A percentile compares a stretch with the other conserved stretches of the same genome.
These are phyloP conservation scores for Gibbula magus DNA, from an alignment of 2,888 invertebrate species.

Conservation along the genomic window DNA sequence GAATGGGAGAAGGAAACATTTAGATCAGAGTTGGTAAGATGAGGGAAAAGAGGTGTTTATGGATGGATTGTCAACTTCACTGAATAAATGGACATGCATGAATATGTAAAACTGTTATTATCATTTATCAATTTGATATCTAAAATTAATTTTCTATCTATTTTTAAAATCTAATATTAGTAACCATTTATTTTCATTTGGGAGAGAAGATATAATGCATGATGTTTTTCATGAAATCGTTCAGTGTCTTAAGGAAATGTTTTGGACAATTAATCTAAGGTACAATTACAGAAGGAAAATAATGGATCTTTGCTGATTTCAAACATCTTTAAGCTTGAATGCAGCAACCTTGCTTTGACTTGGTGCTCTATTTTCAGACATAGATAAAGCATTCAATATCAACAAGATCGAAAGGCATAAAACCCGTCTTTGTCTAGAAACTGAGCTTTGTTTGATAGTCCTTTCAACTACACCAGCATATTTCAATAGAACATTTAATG, in stretches of 20 bases:
- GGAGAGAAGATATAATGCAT: too few relatives aligned
- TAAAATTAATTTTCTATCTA: not conserved
- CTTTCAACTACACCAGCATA: not conserved
- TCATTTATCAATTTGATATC: not conserved
- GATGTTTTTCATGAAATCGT: too few relatives aligned
- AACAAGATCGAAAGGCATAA: not conserved
- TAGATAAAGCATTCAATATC: too few relatives aligned
- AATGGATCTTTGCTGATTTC: too few relatives aligned
- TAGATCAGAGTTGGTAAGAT: not conserved
- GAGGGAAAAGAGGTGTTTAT: not conserved
- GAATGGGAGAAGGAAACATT: slow-evolving; percentile 20
- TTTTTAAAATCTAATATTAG: too few relatives aligned
- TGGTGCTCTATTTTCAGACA: too few relatives aligned
- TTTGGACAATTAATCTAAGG: too few relatives aligned
- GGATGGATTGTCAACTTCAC: not conserved
- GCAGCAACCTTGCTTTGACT: too few relatives aligned
- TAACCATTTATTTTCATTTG: too few relatives aligned
- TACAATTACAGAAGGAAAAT: too few relatives aligned
- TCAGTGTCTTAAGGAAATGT: too few relatives aligned
- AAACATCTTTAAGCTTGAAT: too few relatives aligned
- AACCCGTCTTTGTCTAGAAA: not conserved
- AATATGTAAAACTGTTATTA: not conserved
- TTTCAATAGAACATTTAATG: not conserved
- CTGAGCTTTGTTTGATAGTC: not conserved
- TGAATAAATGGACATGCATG: not conserved